phyloP scores from a whole-genome alignment of 2,113 vertebrate genomes.

The Thryonomys swinderianus region DNA sequence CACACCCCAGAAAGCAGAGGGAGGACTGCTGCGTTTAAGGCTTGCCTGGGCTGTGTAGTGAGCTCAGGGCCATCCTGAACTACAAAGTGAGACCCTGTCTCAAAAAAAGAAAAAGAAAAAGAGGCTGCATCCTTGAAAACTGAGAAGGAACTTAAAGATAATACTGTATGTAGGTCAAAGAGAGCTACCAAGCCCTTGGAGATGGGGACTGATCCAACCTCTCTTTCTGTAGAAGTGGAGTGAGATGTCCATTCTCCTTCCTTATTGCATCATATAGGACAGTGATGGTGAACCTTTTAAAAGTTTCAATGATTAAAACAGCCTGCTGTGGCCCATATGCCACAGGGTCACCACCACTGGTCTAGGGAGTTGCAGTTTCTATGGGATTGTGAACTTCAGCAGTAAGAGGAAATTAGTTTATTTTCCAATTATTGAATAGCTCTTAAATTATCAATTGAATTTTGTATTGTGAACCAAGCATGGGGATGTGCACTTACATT shows the following conservation, averaged over 20 bases:
- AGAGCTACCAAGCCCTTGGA: background rate
- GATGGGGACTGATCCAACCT: background rate
- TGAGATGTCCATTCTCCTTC: background rate
- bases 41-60: too few relatives aligned
- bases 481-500: background rate
- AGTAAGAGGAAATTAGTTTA: background rate
- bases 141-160: background rate
- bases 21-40: too few relatives aligned
- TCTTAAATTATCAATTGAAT: background rate
- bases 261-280: background rate
- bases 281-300: background rate
- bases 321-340: background rate
- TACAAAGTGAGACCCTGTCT: too few relatives aligned
- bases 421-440: background rate
- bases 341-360: background rate
- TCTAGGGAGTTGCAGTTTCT: background rate
- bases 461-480: background rate
- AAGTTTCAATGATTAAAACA: background rate
- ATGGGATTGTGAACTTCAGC: background rate
- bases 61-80: too few relatives aligned
- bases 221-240: background rate
- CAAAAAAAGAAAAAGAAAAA: background rate
- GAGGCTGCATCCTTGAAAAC: background rate
- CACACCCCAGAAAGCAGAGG: too few relatives aligned
- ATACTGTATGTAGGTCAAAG: background rate